Conservation (phyloP, 2,888 invertebrate species). For the Tortricodes alternella region DNA sequence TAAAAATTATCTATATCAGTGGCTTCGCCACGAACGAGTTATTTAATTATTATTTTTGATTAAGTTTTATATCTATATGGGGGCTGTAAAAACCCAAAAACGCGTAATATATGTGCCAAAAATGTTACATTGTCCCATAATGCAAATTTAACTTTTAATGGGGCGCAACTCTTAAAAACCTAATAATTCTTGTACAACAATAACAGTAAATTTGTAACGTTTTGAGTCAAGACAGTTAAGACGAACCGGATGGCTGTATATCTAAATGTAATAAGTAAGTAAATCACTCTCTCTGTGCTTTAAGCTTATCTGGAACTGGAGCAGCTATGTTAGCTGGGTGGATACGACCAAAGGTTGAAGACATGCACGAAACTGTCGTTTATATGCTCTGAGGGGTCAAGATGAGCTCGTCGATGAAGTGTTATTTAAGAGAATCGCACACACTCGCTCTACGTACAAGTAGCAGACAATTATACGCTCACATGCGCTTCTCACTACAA, state of each 20-base stretch:
- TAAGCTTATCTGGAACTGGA: not conserved
- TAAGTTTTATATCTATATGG: conserved; percentile 46
- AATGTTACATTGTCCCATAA: conserved; percentile 68
- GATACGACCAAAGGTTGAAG: not conserved
- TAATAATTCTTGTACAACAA: conserved; percentile 65
- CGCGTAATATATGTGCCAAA: conserved; percentile 51
- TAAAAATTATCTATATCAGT: conserved; percentile 36
- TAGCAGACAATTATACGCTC: not conserved
- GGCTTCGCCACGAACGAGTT: conserved; percentile 49
- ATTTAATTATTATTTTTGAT: conserved; percentile 37
- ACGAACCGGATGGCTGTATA: not conserved
- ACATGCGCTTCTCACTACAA: conserved; percentile 1
- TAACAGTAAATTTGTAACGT: conserved; percentile 60
- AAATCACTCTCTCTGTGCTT: not conserved
- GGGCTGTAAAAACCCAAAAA: conserved; percentile 73
- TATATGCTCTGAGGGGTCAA: no score
- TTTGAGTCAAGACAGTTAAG: conserved; percentile 31
- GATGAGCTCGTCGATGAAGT: no score
- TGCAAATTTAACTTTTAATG: conserved; percentile 58
- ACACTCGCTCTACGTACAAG: not conserved
- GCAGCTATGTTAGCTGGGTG: not conserved
- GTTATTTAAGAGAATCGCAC: no score
- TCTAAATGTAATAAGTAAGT: not conserved
- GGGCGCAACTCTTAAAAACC: conserved; percentile 74
- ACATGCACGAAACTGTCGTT: no score